phyloP scores from a whole-genome alignment of 1,140 invertebrate genomes.

The Nebria ingens region DNA sequence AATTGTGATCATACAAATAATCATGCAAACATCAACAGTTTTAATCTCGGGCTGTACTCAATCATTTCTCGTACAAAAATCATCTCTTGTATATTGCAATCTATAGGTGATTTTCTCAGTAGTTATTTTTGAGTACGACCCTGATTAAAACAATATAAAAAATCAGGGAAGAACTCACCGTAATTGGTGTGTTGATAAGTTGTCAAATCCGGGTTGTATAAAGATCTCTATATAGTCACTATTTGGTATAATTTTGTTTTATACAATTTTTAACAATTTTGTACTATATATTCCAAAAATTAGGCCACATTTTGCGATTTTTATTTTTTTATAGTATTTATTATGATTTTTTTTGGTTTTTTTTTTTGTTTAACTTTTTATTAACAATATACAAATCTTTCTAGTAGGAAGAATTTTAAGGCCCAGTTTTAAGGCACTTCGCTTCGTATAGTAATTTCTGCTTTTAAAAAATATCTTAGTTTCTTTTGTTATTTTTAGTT shows the following conservation, averaged over 20 bases:
- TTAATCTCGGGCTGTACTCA: no score
- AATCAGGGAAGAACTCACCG: not conserved
- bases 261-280: slow-evolving; percentile 9
- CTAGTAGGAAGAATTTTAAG: not conserved
- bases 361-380: not conserved
- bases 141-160: no score
- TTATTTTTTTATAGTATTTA: not conserved
- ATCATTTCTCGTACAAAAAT: no score
- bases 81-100: no score
- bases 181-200: not conserved
- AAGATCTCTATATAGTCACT: no score
- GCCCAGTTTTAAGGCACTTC: slow-evolving; percentile 1
- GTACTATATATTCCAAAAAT: not conserved
- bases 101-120: no score
- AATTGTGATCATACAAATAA: no score
- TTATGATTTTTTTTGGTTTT: not conserved
- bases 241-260: slow-evolving; percentile 6
- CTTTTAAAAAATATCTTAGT: slow-evolving; percentile 1
- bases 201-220: not conserved
- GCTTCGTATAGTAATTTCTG: not conserved
- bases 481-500: not conserved
- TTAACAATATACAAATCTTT: slow-evolving; percentile 5
- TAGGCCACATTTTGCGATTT: not conserved
- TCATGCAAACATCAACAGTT: no score
- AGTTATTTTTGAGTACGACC: no score